Base-by-base conservation (phyloP, 2,113 vertebrate species). In the Nannobrachium achirus region DNA sequence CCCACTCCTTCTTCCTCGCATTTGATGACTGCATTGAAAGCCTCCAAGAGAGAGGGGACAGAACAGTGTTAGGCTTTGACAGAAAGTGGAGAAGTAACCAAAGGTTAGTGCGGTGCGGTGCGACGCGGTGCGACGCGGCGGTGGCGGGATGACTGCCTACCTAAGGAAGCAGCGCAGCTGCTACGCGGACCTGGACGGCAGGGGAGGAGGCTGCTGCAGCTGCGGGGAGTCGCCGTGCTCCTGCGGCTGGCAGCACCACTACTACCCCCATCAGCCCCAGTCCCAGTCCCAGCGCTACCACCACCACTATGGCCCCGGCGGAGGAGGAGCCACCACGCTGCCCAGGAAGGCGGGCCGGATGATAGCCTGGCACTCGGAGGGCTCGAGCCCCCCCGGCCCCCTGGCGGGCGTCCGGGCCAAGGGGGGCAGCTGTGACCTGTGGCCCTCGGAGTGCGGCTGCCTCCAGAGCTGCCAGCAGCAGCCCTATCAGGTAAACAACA, bases 401-500 rank as follows among this genome's bases (percentile, higher is more conserved):
- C 68, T 50, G 19, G 66, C 76, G 4, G 64, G 64, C 52, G 67
- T 73, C 19, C 91, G 89, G 75, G 79, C 86, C 2, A 94, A 85
- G 63, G 93, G 89, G 70, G 69, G 87, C 46, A 92, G 92, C 50
- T 93, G 92, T 50, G 94, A 94, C 63, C 82, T 90, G 85, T 93
- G 92, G 90, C 71, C 84, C 44, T 13, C 92, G 1, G 91, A 94
- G n/a, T 95, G 94, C 49, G 71, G 84, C 85, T 96, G 94, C 61
- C 5, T 52, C 8, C 89, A 92, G 48, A 90, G 88, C 82, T 96
- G 95, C 25, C 25, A 33, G 95, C 88, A 88, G 65, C 92, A 92
- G 66, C 76, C 88, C 10, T 83, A 91, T 64, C 95, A 96, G 95
- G 95, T 96, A 95, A 96, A 73, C 56, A 91, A 65, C 49, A 16